These are phyloP conservation scores for Neodon shergylaensis DNA, from an alignment of 2,113 vertebrate species.

Conservation along the genomic window DNA sequence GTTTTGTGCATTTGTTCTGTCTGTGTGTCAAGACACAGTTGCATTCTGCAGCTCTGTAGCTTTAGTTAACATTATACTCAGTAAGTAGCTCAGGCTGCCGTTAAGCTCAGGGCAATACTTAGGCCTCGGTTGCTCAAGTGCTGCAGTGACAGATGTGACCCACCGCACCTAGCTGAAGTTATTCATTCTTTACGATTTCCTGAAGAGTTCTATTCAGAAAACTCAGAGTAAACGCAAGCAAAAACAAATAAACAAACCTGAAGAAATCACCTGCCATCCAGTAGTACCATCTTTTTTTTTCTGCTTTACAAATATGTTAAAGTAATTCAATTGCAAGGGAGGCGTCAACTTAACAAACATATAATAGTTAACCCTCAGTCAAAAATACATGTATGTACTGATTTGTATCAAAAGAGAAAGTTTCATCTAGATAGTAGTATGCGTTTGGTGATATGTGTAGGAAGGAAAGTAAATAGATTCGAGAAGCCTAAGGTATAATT, in stretches of 20 bases:
- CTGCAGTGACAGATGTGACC: not conserved
- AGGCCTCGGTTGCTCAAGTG: not conserved
- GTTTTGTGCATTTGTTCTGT: not conserved
- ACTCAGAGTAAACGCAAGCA: too few species aligned
- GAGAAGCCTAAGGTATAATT: not conserved
- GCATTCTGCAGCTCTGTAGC: not conserved
- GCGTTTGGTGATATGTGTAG: not conserved
- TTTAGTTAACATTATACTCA: not conserved
- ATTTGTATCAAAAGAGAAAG: not conserved
- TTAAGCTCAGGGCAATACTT: not conserved
- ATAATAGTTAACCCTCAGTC: not conserved
- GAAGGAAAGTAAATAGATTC: not conserved
- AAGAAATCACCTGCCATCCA: not conserved
- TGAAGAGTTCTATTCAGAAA: not conserved
- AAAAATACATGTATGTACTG: not conserved
- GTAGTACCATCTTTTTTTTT: not conserved
- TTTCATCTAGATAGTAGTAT: not conserved
- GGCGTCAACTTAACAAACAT: not conserved
- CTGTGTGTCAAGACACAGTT: not conserved
- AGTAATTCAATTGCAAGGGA: not conserved
- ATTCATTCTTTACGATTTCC: not conserved
- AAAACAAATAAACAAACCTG: too few species aligned
- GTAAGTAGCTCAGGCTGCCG: not conserved
- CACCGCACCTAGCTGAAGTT: not conserved
- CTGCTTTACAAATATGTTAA: not conserved